Evolutionary conservation across 2,888 invertebrate species (phyloP), one percentile per base, ranked within the genome.

Genomic region (Ferdinandea cuprea): DNA sequence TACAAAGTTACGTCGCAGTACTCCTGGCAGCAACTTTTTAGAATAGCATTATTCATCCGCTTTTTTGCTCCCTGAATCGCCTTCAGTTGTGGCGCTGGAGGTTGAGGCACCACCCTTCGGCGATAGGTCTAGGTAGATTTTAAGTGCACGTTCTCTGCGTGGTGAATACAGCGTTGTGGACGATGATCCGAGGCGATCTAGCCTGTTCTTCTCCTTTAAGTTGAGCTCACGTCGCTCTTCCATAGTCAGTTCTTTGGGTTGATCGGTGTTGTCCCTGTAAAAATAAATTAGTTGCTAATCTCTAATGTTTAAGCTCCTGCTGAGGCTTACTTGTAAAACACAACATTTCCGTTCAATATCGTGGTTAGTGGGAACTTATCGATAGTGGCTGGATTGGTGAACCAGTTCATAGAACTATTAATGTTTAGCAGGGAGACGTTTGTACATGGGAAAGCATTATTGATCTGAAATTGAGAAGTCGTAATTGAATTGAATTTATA

Each of bases 131-230:
- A 94, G 91, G 89, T 95, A 94, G 86, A 96, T 96, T 91, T 95
- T 95, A 59, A 95, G 91, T 30, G 94, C 94, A 87, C 93, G 92
- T 89, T 95, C 95, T 87, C 93, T 93, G 54, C 95, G 92, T 40
- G 94, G 94, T 72, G 94, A 94, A 87, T 92, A 93, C 48, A 91
- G 88, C 74, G 91, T 90, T 65, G 91, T 88, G 54, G 88, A 89
- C 85, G 88, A 88, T 86, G 89, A 89, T 40, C 88, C 89, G 71
- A 91, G 86, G 83, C 91, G 91, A 85, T 92, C 92, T 77, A 93
- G 87, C 30, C 92, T 91, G 42, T 90, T 89, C 88, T 92, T 93
- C 88, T 95, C 94, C 88, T 92, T 93, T 81, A 92, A 92, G 86
- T 91, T 91, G 48, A 95, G 89, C 88, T 94, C 94, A 85, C 93